Evolutionary conservation across 1,140 invertebrate species (phyloP).

Genomic region (Drosophila hydei): DNA sequence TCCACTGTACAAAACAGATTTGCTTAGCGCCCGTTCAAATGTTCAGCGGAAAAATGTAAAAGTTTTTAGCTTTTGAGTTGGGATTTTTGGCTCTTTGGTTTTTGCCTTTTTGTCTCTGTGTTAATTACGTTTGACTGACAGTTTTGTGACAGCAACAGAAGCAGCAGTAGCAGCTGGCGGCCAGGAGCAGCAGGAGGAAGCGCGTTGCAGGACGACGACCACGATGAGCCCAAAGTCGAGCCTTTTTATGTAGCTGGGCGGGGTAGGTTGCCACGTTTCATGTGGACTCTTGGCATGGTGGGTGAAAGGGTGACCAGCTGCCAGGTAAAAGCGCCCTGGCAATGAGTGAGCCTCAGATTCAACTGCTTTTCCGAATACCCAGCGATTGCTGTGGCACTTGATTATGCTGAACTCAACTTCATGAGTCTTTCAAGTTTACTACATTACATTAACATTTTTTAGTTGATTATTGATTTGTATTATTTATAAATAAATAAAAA

Average conservation of each 20-base stretch:
- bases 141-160: constrained; percentile 73
- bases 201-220: constrained; percentile 3
- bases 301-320: constrained; percentile 77
- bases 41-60: constrained; percentile 60
- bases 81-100: constrained; percentile 49
- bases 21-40: constrained; percentile 43
- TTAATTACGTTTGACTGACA: constrained; percentile 83
- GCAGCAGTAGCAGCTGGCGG: too few relatives aligned
- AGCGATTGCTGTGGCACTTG: background rate
- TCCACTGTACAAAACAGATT: constrained; percentile 36
- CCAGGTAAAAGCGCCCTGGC: constrained; percentile 64
- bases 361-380: constrained; percentile 31
- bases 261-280: background rate
- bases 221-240: constrained; percentile 30
- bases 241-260: constrained; percentile 1
- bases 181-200: constrained; percentile 1
- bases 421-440: background rate
- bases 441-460: too few relatives aligned
- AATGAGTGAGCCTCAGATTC: constrained; percentile 11
- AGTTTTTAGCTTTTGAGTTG: constrained; percentile 47
- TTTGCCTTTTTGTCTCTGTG: constrained; percentile 6
- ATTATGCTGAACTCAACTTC: background rate
- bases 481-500: too few relatives aligned
- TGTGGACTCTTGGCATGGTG: constrained; percentile 30
- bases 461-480: too few relatives aligned